Conservation (phyloP, 2,113 vertebrate genomes). For the Poeciliopsis turrubarensis region DNA sequence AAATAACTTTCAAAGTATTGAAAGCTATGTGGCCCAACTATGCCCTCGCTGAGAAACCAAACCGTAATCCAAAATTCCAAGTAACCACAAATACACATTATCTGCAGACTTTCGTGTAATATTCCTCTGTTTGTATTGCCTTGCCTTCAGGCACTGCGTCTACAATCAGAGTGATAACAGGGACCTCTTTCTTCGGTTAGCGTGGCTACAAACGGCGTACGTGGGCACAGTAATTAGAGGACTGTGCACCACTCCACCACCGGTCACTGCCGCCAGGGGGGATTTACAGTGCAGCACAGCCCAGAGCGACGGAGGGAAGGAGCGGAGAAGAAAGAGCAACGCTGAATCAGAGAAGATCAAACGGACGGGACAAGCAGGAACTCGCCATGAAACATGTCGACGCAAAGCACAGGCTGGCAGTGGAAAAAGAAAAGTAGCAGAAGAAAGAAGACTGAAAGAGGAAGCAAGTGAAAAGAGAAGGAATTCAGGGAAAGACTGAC, state of each 20-base stretch:
- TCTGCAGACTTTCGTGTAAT: constrained; percentile 14
- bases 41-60: background rate
- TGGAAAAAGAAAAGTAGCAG: constrained; percentile 18
- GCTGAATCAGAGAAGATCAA: constrained; percentile 55
- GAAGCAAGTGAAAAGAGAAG: constrained; percentile 13
- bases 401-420: constrained; percentile 29
- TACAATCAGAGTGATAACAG: constrained; percentile 18
- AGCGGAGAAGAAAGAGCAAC: constrained; percentile 39
- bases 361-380: constrained; percentile 59
- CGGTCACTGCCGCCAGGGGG: constrained; percentile 21
- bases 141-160: constrained; percentile 14
- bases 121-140: constrained; percentile 3
- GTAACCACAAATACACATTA: constrained; percentile 34
- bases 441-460: constrained; percentile 34
- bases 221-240: constrained; percentile 55
- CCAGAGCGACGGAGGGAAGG: constrained; percentile 8
- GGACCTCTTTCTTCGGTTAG: constrained; percentile 26
- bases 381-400: constrained; percentile 59
- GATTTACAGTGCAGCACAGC: constrained; percentile 28
- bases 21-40: background rate
- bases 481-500: background rate
- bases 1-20: constrained; percentile 4
- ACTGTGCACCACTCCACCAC: constrained; percentile 16
- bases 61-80: constrained; percentile 11
- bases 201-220: constrained; percentile 14